Conservation (phyloP, 2,888 invertebrate genomes). For the Himalopsyche japonica region DNA sequence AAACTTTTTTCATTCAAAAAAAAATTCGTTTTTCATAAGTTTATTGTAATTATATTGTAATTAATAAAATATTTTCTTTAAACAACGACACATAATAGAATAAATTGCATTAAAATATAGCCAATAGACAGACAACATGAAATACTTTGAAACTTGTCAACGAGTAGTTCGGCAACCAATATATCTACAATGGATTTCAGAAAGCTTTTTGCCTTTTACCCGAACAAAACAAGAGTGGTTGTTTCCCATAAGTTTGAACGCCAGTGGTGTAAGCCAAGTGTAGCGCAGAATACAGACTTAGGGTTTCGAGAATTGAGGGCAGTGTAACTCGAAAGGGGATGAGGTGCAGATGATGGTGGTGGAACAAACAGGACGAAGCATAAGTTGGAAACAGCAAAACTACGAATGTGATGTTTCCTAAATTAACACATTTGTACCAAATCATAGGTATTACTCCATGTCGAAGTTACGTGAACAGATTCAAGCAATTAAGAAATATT, state of each 20-base stretch:
- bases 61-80: too few species aligned
- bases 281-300: neutral
- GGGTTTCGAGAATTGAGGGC: neutral
- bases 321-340: neutral
- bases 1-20: too few species aligned
- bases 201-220: constrained; percentile 7
- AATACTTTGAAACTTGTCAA: neutral
- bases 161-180: neutral
- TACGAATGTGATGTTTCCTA: neutral
- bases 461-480: too few species aligned
- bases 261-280: neutral
- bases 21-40: too few species aligned
- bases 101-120: neutral
- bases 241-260: neutral
- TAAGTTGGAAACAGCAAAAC: neutral
- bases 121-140: neutral
- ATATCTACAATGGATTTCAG: neutral
- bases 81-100: too few species aligned
- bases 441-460: too few species aligned
- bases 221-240: neutral
- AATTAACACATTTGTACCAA: neutral
- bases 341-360: neutral
- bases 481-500: too few species aligned
- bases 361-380: neutral
- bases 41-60: too few species aligned